Conservation (phyloP, 2,113 vertebrate species). For the Sialia sialis region DNA sequence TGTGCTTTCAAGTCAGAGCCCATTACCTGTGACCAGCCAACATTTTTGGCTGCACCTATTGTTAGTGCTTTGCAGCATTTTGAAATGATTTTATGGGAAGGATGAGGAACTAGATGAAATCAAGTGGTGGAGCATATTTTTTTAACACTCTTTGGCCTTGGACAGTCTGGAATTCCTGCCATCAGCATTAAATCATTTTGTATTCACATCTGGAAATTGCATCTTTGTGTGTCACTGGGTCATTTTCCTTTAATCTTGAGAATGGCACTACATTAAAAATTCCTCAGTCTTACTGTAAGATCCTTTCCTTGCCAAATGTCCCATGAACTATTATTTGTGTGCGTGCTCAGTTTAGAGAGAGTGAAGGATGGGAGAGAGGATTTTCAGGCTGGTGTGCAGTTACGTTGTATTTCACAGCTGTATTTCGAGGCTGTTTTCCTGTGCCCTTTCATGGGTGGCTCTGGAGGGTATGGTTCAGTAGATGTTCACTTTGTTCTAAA, state of each 20-base stretch:
- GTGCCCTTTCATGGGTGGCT: constrained; percentile 3
- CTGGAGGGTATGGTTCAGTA: constrained; percentile 20
- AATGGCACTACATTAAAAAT: constrained; percentile 59
- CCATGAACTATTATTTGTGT: constrained; percentile 58
- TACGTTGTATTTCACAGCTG: not conserved
- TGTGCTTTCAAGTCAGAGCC: constrained; percentile 27
- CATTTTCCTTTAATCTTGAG: constrained; percentile 60
- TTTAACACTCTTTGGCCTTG: constrained; percentile 35
- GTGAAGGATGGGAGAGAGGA: not conserved
- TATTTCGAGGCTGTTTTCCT: not conserved
- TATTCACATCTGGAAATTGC: constrained; percentile 64
- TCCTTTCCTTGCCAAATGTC: constrained; percentile 49
- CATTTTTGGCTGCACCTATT: not conserved
- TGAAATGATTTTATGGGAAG: constrained; percentile 24
- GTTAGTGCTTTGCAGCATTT: constrained; percentile 5
- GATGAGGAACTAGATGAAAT: constrained; percentile 21
- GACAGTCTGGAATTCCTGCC: constrained; percentile 16
- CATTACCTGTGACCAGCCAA: constrained; percentile 1
- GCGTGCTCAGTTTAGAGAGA: not conserved
- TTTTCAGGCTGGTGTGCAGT: not conserved
- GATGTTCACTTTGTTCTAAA: constrained; percentile 15
- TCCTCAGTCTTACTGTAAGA: constrained; percentile 54
- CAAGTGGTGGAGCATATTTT: not conserved
- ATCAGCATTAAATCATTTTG: constrained; percentile 42
- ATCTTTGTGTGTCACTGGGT: constrained; percentile 50